These are phyloP conservation scores for Sinodicranocentrus sp. DNA, from an alignment of 2,888 invertebrate species.

Conservation along the genomic window DNA sequence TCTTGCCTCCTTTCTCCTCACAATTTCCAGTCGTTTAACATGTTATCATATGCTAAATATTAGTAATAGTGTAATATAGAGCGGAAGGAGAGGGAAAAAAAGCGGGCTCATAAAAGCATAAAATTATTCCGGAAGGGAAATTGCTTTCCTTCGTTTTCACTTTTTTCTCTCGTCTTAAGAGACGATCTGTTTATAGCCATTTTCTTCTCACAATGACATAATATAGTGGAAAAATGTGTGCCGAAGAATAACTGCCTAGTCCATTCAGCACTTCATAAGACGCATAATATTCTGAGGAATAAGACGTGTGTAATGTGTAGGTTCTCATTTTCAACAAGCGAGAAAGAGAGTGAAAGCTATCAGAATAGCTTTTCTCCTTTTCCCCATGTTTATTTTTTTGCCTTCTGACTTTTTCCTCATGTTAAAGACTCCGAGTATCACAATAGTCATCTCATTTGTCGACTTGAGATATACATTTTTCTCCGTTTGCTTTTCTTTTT, in stretches of 20 bases:
- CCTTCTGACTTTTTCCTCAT: no score
- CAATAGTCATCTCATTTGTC: conserved; percentile 6
- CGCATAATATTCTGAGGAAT: not conserved
- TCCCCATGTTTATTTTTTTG: no score
- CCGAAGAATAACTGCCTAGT: not conserved
- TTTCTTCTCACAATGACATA: conserved; percentile 10
- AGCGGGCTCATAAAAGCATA: conserved; percentile 66
- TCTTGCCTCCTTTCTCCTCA: not conserved
- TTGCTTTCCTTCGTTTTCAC: conserved; percentile 50
- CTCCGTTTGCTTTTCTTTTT: conserved; percentile 27
- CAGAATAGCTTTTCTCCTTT: no score
- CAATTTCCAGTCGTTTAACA: conserved; percentile 50
- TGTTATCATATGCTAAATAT: conserved; percentile 64
- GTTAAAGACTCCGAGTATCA: not conserved
- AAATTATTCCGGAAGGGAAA: conserved; percentile 68
- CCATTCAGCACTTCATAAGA: not conserved
- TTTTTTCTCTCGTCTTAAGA: conserved; percentile 16
- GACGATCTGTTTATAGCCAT: conserved; percentile 48
- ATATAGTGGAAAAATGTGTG: conserved; percentile 8
- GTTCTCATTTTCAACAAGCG: no score
- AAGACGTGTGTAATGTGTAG: not conserved
- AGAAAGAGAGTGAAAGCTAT: no score
- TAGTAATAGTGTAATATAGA: conserved; percentile 53
- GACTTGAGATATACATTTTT: not conserved
- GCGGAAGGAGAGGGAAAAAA: conserved; percentile 48